These are phyloP conservation scores for Drosophila nigritarsus DNA, from an alignment of 2,888 invertebrate species.

Conservation along the genomic window DNA sequence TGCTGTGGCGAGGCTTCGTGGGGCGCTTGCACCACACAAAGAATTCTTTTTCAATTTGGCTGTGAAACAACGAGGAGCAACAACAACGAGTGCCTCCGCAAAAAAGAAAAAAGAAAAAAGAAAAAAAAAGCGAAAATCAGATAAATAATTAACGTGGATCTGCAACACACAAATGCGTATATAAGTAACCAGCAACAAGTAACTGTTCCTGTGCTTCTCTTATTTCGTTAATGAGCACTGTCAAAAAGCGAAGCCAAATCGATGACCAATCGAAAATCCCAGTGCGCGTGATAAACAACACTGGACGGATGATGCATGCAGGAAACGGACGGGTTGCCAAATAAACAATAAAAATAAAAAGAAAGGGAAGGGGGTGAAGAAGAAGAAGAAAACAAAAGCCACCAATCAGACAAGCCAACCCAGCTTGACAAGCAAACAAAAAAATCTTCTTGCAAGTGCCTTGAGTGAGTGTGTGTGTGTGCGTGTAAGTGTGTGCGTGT, in stretches of 20 bases:
- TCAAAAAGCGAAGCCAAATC: not conserved
- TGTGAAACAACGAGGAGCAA: slow-evolving; percentile 78
- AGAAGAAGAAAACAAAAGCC: slow-evolving; percentile 9
- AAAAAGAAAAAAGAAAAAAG: not conserved
- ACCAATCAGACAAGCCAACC: slow-evolving; percentile 22
- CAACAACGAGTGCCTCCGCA: slow-evolving; percentile 51
- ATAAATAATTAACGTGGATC: not conserved
- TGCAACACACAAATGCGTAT: not conserved
- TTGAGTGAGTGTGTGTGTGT: slow-evolving; percentile 22
- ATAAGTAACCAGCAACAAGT: not conserved
- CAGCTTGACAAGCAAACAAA: slow-evolving; percentile 29
- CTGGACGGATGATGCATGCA: slow-evolving; percentile 9
- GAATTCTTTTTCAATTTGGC: slow-evolving; percentile 82
- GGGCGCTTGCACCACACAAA: slow-evolving; percentile 62
- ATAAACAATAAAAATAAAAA: slow-evolving; percentile 9
- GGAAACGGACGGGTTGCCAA: slow-evolving; percentile 37
- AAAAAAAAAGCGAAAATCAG: not conserved
- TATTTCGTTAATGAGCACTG: slow-evolving; percentile 2
- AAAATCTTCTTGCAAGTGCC: slow-evolving; percentile 45
- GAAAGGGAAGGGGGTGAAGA: not conserved
- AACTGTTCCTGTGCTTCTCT: not conserved
- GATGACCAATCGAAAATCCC: slow-evolving; percentile 4
- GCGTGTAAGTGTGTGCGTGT: slow-evolving; percentile 7
- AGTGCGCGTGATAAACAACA: slow-evolving; percentile 8
- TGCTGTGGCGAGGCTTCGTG: slow-evolving; percentile 54